These are phyloP conservation scores for Idaea biselata DNA, from an alignment of 2,888 invertebrate genomes.

Conservation along the genomic window DNA sequence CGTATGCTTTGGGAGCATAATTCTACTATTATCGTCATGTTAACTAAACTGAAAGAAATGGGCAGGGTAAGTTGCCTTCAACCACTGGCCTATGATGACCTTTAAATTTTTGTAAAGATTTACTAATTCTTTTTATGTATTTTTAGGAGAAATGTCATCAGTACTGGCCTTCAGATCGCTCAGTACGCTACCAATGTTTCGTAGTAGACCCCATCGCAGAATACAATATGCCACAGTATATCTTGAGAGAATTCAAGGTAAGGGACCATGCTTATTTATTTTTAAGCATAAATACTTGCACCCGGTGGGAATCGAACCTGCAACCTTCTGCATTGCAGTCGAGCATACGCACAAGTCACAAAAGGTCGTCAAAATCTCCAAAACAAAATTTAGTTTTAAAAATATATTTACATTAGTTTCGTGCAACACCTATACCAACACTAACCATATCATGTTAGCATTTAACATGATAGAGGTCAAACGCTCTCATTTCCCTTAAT, in stretches of 20 bases:
- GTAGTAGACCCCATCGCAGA: conserved; percentile 99
- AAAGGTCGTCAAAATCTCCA: too few relatives aligned
- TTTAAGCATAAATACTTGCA: neutral
- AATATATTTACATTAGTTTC: too few relatives aligned
- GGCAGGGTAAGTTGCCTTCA: conserved; percentile 87
- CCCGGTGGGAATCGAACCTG: neutral
- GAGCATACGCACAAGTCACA: too few relatives aligned
- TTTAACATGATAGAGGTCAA: too few relatives aligned
- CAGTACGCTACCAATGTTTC: conserved; percentile 97
- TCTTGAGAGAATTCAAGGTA: conserved; percentile 97
- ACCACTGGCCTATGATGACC: neutral
- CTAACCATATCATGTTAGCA: too few relatives aligned
- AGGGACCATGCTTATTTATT: conserved; percentile 7
- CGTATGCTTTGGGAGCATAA: conserved; percentile 99
- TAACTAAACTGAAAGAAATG: conserved; percentile 98
- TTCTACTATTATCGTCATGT: conserved; percentile 99
- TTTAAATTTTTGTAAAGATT: neutral
- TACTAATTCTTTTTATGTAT: conserved; percentile 29
- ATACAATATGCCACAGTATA: conserved; percentile 99
- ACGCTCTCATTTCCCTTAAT: too few relatives aligned
- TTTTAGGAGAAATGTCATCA: conserved; percentile 98
- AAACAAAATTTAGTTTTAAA: too few relatives aligned
- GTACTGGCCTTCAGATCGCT: conserved; percentile 99
- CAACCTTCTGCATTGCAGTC: neutral
- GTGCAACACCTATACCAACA: too few relatives aligned